Evolutionary conservation across 2,888 invertebrate species (phyloP), one percentile per base, ranked within the genome.

Genomic region (Nebria brevicollis): DNA sequence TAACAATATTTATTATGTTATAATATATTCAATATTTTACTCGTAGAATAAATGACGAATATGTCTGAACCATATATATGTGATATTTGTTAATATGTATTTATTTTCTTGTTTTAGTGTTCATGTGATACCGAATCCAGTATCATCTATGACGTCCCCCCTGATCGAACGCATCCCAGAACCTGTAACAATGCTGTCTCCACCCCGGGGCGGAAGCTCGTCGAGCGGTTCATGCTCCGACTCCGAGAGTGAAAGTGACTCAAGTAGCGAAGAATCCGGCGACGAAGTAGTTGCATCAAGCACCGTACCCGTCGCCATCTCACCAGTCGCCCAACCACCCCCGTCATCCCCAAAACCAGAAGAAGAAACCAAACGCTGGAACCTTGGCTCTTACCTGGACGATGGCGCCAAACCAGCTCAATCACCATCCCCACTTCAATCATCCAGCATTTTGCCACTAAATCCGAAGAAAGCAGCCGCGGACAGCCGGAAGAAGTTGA

Each of bases 201-300:
- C 84, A 13, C 90, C 85, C 90, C 92, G 86, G 90, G 54, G 54
- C 13, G 54, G 54, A 54, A 92, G 85, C 90, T 93, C 93, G 1
- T 92, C 92, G 0, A 93, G 92, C 66, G 94, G 92, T 85, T 92
- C 93, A 0, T 91, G 91, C 83, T 91, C 93, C 6, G 91, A 93
- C 83, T 92, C 93, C 0, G 92, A 92, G 13, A 90, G 92, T 1
- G 93, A 92, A 77, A 90, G 86, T 73, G 90, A 90, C 82, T 89
- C 90, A 3, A 91, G 90, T 85, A 91, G 90, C 84, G 91, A 92
- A 83, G 91, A 91, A 82, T 90, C 91, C 68, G 91, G 89, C 66
- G 91, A 91, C 75, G 91, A 91, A 26, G 13, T 83, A 65, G 83
- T 77, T 34, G 82, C 72, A 8, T 25, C 74, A 26, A 81, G 68